These are phyloP conservation scores for Chironomus striatipennis DNA, from an alignment of 1,140 invertebrate species.

Conservation along the genomic window DNA sequence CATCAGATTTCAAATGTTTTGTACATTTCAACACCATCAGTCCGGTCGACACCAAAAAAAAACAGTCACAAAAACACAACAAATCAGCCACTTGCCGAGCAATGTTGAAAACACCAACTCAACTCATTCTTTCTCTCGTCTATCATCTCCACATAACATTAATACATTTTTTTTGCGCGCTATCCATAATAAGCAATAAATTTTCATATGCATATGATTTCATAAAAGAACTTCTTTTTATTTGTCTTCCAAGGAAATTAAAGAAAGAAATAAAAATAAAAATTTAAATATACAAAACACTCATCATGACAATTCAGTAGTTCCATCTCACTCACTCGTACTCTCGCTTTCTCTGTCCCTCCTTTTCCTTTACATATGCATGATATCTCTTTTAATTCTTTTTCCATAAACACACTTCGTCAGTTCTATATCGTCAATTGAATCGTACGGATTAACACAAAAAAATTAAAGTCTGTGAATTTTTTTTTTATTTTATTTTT, in stretches of 20 bases:
- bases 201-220: too few relatives aligned
- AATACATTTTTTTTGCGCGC: too few relatives aligned
- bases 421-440: constrained; percentile 12
- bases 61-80: too few relatives aligned
- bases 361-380: not conserved
- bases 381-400: not conserved
- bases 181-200: too few relatives aligned
- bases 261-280: not conserved
- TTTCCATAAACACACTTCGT: constrained; percentile 12
- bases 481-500: not conserved
- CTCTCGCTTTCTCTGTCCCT: not conserved
- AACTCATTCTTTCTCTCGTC: too few relatives aligned
- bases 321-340: not conserved
- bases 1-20: too few relatives aligned
- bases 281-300: constrained; percentile 9
- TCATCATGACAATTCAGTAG: not conserved
- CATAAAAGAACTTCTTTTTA: too few relatives aligned
- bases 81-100: too few relatives aligned
- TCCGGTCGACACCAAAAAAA: too few relatives aligned
- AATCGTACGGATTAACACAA: not conserved
- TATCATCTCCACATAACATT: too few relatives aligned
- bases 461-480: not conserved
- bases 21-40: too few relatives aligned
- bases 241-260: constrained; percentile 13
- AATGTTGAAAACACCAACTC: too few relatives aligned